Percentiles rank a stretch among this genome's conserved stretches.
Conservation (phyloP, 2,113 vertebrate genomes). For the Caretta caretta region DNA sequence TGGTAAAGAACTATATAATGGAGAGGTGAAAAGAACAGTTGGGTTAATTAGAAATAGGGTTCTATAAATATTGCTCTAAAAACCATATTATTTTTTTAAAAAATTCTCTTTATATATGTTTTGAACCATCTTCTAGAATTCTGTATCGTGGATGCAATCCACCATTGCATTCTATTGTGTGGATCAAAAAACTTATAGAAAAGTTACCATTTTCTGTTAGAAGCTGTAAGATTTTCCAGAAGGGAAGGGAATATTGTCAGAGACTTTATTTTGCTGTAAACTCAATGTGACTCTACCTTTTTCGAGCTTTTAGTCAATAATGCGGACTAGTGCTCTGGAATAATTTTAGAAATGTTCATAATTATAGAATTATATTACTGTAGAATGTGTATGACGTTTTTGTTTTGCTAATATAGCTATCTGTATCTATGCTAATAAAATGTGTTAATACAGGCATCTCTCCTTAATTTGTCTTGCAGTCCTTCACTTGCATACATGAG, state of each 20-base stretch:
- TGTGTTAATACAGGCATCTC: background rate
- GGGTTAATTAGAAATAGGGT: background rate
- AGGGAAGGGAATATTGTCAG: background rate
- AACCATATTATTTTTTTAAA: no score
- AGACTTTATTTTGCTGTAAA: background rate
- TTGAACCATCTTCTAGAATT: conserved; percentile 8
- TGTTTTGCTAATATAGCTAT: background rate
- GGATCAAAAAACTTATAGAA: no score
- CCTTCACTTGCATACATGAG: background rate
- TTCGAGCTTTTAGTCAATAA: background rate
- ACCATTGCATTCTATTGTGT: background rate
- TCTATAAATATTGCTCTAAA: background rate
- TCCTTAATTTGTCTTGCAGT: background rate
- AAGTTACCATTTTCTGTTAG: no score
- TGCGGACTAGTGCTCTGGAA: background rate
- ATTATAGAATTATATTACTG: background rate
- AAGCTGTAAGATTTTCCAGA: background rate
- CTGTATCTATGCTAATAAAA: background rate
- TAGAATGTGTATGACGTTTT: background rate
- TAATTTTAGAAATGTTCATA: background rate
- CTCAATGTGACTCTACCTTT: background rate
- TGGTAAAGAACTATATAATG: conserved; percentile 9
- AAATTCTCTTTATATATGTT: background rate
- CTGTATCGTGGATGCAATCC: background rate
- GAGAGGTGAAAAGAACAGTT: background rate